Evolutionary conservation across 2,797 vertebrate species (phyloP).

Genomic region (Vespertilio murinus): DNA sequence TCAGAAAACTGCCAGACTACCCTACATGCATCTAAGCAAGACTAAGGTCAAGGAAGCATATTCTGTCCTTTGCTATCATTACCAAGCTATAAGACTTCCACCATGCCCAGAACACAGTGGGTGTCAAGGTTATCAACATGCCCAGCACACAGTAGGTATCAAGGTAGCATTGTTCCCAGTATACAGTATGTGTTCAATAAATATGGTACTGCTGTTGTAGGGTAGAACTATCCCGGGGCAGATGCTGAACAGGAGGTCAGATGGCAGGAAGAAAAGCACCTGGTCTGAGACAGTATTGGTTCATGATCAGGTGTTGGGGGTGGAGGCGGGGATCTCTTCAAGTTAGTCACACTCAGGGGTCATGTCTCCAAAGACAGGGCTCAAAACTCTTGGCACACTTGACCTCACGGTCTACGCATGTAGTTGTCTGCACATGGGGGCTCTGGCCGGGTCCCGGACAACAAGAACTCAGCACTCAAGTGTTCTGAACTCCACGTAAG

Average conservation of each 20-base stretch:
- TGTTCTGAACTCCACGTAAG: background rate
- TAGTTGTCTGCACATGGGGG: accelerated
- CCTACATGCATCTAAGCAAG: background rate
- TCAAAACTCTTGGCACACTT: background rate
- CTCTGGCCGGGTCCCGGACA: background rate
- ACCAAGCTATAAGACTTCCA: background rate
- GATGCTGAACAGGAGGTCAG: background rate
- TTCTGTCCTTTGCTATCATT: background rate
- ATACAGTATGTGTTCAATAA: background rate
- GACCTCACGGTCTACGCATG: accelerated
- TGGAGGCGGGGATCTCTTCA: too few relatives aligned
- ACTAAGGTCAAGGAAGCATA: background rate
- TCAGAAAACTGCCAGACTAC: constrained; percentile 43
- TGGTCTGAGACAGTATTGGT: background rate
- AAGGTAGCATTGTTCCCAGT: background rate
- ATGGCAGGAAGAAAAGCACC: background rate
- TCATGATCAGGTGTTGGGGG: background rate
- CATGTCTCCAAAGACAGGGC: background rate
- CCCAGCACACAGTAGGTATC: background rate
- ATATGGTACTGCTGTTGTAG: background rate
- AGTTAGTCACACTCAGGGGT: background rate
- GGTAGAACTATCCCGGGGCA: background rate
- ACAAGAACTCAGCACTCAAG: background rate
- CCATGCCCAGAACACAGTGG: background rate
- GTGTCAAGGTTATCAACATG: background rate